Conservation (phyloP, 2,113 vertebrate genomes). For the Syngnathoides biaculeatus region DNA sequence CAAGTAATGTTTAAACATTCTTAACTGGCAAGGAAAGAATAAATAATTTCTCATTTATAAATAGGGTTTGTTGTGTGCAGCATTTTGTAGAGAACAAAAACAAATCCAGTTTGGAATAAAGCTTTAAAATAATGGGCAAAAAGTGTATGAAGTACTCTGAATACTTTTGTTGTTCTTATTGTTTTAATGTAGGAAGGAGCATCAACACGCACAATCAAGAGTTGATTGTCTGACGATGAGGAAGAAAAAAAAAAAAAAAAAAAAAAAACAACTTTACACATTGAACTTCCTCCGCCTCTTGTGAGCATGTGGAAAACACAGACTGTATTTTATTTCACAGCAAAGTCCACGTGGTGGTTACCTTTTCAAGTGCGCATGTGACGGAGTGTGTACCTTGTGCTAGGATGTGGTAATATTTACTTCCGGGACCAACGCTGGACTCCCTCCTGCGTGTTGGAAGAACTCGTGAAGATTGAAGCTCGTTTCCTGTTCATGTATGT, state of each 20-base stretch:
- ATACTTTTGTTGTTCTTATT: background rate
- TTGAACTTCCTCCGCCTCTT: background rate
- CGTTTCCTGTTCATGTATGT: background rate
- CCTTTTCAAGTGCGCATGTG: background rate
- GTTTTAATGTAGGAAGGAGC: background rate
- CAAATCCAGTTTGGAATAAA: background rate
- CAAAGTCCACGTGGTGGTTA: constrained; percentile 22
- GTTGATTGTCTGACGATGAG: background rate
- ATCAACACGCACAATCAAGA: background rate
- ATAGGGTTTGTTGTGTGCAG: no score
- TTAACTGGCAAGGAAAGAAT: no score
- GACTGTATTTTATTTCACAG: background rate
- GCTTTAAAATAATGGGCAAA: no score
- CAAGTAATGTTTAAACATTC: no score
- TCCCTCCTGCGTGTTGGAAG: background rate
- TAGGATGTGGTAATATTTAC: constrained; percentile 25
- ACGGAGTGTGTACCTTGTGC: constrained; percentile 22
- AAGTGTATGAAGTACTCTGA: background rate
- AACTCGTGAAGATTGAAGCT: background rate
- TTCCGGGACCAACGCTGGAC: constrained; percentile 23
- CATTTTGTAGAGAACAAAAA: no score
- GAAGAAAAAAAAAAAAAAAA: no score
- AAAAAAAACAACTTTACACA: background rate
- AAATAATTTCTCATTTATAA: no score
- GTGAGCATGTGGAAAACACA: background rate